Conservation (phyloP, 2,888 invertebrate species). For the Nineta flava region DNA sequence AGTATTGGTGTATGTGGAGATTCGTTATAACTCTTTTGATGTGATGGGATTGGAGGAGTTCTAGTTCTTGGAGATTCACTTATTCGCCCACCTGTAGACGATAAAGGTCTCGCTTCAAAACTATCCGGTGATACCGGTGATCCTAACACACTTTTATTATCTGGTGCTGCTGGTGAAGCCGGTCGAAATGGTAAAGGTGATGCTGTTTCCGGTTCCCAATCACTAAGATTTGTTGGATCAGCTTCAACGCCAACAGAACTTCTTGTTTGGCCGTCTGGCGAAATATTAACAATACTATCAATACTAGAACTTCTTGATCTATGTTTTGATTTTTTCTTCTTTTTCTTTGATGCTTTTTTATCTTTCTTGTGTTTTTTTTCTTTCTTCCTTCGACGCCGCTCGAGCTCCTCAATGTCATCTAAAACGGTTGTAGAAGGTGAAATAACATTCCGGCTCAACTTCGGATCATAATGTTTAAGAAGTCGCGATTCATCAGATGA, state of each 20-base stretch:
- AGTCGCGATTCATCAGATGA: constrained; percentile 24
- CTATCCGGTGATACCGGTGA: constrained; percentile 40
- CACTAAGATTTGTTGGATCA: constrained; percentile 28
- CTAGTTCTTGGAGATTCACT: constrained; percentile 31
- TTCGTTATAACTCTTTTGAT: constrained; percentile 23
- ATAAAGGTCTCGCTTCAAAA: constrained; percentile 25
- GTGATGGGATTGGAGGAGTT: constrained; percentile 25
- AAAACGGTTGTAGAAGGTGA: constrained; percentile 8
- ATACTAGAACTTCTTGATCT: constrained; percentile 51
- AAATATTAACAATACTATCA: constrained; percentile 44
- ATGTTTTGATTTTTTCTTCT: constrained; percentile 47
- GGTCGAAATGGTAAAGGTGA: constrained; percentile 23
- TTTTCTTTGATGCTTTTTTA: constrained; percentile 52
- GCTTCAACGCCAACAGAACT: constrained; percentile 16
- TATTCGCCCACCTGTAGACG: constrained; percentile 23
- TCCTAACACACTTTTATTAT: constrained; percentile 27
- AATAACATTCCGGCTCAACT: constrained; percentile 22
- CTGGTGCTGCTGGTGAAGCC: neutral
- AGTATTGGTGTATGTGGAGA: constrained; percentile 57
- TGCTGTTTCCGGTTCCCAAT: constrained; percentile 33
- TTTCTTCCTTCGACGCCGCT: constrained; percentile 45
- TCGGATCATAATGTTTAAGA: constrained; percentile 8
- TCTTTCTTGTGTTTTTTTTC: constrained; percentile 57
- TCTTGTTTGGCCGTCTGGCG: constrained; percentile 21
- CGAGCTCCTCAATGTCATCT: constrained; percentile 6